Conservation (phyloP, 2,888 invertebrate genomes). For the Drosophila kokeensis region DNA sequence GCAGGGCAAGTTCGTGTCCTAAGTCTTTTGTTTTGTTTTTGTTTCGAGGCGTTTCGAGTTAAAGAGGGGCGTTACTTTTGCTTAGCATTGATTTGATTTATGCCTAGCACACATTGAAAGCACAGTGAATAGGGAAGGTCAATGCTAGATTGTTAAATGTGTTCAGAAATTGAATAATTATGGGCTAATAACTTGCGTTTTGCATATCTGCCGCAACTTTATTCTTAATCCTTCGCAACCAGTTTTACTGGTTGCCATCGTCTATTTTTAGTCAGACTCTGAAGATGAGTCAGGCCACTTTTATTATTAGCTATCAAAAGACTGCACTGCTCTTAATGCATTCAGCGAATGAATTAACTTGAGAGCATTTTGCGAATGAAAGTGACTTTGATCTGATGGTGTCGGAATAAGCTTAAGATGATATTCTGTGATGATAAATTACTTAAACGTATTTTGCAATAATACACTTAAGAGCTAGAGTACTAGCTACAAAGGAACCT, state of each 20-base stretch:
- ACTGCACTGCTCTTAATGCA: background rate
- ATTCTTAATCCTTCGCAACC: background rate
- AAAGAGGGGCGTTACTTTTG: constrained; percentile 35
- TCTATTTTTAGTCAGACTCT: background rate
- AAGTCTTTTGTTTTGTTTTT: constrained; percentile 76
- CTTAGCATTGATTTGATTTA: constrained; percentile 53
- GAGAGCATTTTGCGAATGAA: background rate
- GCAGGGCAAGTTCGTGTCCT: constrained; percentile 77
- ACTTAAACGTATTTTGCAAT: background rate
- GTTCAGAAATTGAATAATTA: constrained; percentile 13
- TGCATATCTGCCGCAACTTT: background rate
- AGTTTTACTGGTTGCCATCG: constrained; percentile 5
- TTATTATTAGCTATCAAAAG: background rate
- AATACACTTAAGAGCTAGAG: background rate
- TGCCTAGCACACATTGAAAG: constrained; percentile 30
- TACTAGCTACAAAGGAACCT: background rate
- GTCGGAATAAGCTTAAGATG: background rate
- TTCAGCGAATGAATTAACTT: background rate
- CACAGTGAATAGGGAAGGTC: constrained; percentile 43
- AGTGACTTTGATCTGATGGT: background rate
- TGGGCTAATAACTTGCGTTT: constrained; percentile 9
- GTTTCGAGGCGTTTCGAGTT: constrained; percentile 16
- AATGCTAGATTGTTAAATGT: constrained; percentile 10
- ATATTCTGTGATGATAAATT: background rate
- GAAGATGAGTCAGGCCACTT: constrained; percentile 1